Percentiles rank a stretch among this genome's conserved stretches.
Conservation (phyloP, 2,113 vertebrate species). For the Sander lucioperca region DNA sequence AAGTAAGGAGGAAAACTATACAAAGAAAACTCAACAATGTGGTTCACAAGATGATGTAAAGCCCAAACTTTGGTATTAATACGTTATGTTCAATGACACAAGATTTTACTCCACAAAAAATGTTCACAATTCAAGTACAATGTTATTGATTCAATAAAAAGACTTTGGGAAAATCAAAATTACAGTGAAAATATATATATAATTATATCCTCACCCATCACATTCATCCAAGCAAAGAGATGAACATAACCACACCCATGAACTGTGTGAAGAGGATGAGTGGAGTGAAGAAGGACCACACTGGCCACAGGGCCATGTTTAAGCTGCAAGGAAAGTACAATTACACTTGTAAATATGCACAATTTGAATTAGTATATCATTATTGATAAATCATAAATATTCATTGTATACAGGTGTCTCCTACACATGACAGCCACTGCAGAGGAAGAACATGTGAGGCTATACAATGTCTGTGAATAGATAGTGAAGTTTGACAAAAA, state of each 20-base stretch:
- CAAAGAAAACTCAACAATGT: neutral
- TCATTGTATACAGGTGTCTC: no score
- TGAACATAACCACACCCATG: conserved; percentile 95
- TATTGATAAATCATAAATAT: neutral
- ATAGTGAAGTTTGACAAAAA: neutral
- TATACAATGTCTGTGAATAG: neutral
- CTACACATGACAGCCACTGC: neutral
- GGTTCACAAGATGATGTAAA: neutral
- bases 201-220: conserved; percentile 77
- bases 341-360: neutral
- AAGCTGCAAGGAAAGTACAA: conserved; percentile 84
- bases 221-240: conserved; percentile 91
- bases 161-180: neutral
- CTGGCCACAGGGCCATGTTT: conserved; percentile 93
- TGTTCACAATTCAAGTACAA: neutral
- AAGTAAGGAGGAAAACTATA: neutral
- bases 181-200: neutral
- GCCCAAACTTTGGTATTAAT: neutral
- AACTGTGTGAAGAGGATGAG: conserved; percentile 95
- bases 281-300: conserved; percentile 96
- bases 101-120: neutral
- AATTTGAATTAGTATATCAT: neutral
- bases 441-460: neutral
- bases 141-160: neutral
- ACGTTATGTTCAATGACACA: neutral